Base-by-base conservation (phyloP, 1,140 invertebrate genomes). In the Medauroidea extradentata region DNA sequence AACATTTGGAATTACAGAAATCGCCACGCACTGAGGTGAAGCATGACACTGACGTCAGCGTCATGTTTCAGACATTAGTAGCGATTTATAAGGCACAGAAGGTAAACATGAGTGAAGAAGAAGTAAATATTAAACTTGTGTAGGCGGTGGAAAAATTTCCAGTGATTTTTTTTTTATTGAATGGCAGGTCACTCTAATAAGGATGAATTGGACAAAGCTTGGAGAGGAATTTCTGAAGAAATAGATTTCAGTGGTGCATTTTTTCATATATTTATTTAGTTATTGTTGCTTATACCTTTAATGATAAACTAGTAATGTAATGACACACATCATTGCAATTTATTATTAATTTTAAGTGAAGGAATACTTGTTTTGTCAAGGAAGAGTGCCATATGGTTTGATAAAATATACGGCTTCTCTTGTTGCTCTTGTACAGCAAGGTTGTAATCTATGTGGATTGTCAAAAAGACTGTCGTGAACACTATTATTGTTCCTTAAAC, bases 131-230 rank as follows among this genome's bases (percentile, higher is more conserved):
- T 24, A 50, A 24, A 50, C 16, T 50, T n/a, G 21, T 50, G 21
- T 8, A 50, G 21, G 21, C 8, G 11, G 48, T 50, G 16, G 48
- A 50, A 21, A 50, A 50, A 24, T 50, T 50, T 21, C 48, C 19
- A n/a, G 21, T 50, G 5, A 50, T 50, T 7, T 50, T 1, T 24
- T 14, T 16, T 50, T 50, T n/a, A 50, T 50, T 23, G 14, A n/a
- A 27, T 21, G 14, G 23, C 48, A 21, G 48, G 48, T 29, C 48
- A 50, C 21, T 50, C 48, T n/a, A 50, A 50, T 21, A 50, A 24
- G 48, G 48, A 50, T 16, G 48, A 50, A n/a, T 14, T 50, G 16
- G 48, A 50, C 29, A 27, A 50, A 50, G 48, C 48, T 50, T 50
- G 48, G 48, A 14, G 29, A n/a, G 48, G 2, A 24, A 29, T 50